Conservation (phyloP, 2,888 invertebrate genomes). For the Prionchulus punctatus region DNA sequence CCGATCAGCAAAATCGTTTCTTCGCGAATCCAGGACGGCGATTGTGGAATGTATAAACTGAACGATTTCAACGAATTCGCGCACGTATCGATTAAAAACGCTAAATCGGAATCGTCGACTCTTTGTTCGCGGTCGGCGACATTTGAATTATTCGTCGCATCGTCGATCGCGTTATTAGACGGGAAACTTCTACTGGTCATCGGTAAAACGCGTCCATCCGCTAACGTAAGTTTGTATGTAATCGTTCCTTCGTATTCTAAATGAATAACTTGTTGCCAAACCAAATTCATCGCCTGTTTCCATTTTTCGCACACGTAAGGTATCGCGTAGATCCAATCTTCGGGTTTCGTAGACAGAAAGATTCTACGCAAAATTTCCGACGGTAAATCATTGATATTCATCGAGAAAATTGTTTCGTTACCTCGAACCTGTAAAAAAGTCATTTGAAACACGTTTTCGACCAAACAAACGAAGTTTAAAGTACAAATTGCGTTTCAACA, state of each 20-base stretch:
- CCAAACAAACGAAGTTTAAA: too few relatives aligned
- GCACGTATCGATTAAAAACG: background rate
- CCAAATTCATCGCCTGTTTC: background rate
- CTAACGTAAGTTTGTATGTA: background rate
- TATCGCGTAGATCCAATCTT: background rate
- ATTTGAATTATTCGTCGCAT: too few relatives aligned
- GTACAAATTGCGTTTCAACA: too few relatives aligned
- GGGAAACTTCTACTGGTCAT: background rate
- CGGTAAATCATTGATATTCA: background rate
- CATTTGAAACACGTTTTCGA: too few relatives aligned
- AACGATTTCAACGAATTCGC: background rate
- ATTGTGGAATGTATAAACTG: background rate
- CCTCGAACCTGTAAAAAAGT: too few relatives aligned
- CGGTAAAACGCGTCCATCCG: background rate
- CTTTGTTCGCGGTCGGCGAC: too few relatives aligned
- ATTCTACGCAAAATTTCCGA: background rate
- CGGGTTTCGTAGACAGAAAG: background rate
- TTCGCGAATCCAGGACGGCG: background rate
- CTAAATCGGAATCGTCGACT: background rate
- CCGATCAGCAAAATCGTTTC: background rate
- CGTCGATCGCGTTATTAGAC: too few relatives aligned
- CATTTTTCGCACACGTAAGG: background rate
- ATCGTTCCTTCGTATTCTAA: background rate
- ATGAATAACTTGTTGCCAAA: background rate
- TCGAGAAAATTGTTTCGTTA: too few relatives aligned